Conservation (phyloP, 2,113 vertebrate genomes). For the Lophura nycthemera region DNA sequence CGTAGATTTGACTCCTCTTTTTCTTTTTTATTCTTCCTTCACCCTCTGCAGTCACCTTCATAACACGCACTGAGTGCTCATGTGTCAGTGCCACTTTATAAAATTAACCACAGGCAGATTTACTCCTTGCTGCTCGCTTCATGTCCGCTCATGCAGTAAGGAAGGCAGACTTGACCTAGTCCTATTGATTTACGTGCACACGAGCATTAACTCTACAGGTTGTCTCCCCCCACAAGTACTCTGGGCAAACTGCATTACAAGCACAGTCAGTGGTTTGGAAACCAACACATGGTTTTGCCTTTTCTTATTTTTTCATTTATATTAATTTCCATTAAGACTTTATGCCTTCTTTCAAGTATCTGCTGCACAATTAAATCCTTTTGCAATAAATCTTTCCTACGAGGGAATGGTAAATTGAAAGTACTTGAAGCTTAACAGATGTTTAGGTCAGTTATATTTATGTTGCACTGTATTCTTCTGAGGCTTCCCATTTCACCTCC, state of each 20-base stretch:
- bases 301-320: background rate
- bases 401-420: background rate
- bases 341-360: background rate
- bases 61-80: background rate
- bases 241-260: background rate
- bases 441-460: background rate
- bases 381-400: background rate
- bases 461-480: background rate
- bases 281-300: background rate
- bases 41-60: constrained; percentile 53
- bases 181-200: background rate
- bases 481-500: background rate
- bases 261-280: background rate
- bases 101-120: background rate
- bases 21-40: background rate
- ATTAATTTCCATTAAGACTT: background rate
- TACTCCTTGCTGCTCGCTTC: background rate
- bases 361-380: background rate
- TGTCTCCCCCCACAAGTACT: background rate
- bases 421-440: background rate
- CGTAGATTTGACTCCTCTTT: background rate
- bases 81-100: constrained; percentile 24
- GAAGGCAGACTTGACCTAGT: constrained; percentile 11
- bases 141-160: background rate
- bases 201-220: background rate